These are phyloP conservation scores for Columba janthina DNA, from an alignment of 2,113 vertebrate genomes.

Conservation along the genomic window DNA sequence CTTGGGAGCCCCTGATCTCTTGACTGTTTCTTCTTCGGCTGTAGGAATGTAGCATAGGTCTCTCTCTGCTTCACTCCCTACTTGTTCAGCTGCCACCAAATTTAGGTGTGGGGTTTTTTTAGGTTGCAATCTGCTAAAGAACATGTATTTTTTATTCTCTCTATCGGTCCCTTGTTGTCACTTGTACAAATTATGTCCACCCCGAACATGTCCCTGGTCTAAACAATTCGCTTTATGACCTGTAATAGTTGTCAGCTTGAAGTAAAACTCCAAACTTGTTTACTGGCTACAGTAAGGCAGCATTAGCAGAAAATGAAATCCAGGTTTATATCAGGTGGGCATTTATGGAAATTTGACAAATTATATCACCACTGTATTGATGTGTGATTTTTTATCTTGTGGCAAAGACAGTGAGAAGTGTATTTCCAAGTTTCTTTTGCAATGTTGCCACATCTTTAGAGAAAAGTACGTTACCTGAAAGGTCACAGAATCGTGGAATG, in stretches of 20 bases:
- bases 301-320: background rate
- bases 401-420: background rate
- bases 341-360: background rate
- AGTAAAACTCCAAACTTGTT: background rate
- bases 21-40: background rate
- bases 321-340: background rate
- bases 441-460: background rate
- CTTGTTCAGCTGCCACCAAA: background rate
- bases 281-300: background rate
- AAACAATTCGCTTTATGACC: background rate
- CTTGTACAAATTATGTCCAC: background rate
- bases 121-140: background rate
- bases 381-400: background rate
- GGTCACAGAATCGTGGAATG: background rate
- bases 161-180: background rate
- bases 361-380: background rate
- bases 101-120: background rate
- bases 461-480: background rate
- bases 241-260: background rate
- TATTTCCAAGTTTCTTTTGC: background rate
- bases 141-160: background rate
- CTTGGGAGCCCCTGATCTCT: background rate
- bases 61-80: background rate
- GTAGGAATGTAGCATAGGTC: accelerated
- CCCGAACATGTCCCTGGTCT: background rate